These are phyloP conservation scores for Ormyrus labotus DNA, from an alignment of 2,888 invertebrate genomes.

Conservation along the genomic window DNA sequence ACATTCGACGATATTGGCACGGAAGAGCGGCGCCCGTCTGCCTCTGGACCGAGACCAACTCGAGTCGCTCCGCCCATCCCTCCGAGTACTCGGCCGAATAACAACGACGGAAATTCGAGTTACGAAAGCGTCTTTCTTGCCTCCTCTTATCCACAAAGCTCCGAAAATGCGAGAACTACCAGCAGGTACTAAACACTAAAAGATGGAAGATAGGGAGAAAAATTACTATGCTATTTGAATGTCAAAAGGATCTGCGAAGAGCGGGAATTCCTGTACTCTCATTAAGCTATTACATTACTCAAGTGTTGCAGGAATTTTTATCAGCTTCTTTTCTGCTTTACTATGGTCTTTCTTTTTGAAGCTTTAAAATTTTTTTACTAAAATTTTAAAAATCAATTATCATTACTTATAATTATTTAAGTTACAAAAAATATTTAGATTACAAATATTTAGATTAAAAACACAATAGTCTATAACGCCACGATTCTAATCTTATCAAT, in stretches of 20 bases:
- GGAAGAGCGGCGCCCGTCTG: constrained; percentile 60
- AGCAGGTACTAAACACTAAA: constrained; percentile 36
- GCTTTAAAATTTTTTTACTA: not conserved
- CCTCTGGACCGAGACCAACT: constrained; percentile 50
- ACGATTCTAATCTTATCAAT: no score
- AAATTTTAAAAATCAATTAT: not conserved
- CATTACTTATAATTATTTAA: not conserved
- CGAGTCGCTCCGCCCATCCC: constrained; percentile 60
- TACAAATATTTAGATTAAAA: not conserved
- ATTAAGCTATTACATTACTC: no score
- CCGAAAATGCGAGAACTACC: constrained; percentile 8
- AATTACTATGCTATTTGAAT: no score
- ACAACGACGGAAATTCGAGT: constrained; percentile 62
- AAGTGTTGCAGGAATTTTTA: no score
- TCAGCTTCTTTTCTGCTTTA: no score
- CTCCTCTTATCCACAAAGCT: constrained; percentile 59
- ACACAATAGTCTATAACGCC: no score
- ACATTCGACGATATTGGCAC: constrained; percentile 66
- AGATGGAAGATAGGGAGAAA: no score
- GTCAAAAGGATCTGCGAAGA: no score
- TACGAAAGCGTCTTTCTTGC: constrained; percentile 70
- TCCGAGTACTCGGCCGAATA: constrained; percentile 59
- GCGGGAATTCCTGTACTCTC: no score
- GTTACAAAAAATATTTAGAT: not conserved
- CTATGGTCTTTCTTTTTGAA: not conserved